Evolutionary conservation across 2,888 invertebrate genomes (phyloP), one percentile per base, ranked within the genome.

Genomic region (Melanchra persicariae): DNA sequence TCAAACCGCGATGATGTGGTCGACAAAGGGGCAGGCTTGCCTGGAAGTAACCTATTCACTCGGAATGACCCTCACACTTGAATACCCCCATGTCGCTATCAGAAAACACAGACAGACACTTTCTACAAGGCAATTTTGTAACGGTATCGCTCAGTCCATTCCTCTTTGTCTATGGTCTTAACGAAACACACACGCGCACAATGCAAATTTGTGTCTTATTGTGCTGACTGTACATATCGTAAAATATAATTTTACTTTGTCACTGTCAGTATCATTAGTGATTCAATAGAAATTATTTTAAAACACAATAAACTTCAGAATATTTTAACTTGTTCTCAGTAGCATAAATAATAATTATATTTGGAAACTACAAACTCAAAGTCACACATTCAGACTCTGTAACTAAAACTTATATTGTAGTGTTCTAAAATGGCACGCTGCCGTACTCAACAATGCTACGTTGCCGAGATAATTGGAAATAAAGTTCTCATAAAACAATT

Each of bases 161-260:
- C 9, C 3, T 54, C 9, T 30, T 0, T 26, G 9, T 54, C 26
- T 19, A 52, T 52, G 52, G 19, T 12, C 10, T 15, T n/a, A 57
- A 37, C 37, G 37, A 57, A 15, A 57, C n/a, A 10, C 22, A 55
- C n/a, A 57, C 37, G n/a, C 34, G 8, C 57, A 34, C 40, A 26
- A n/a, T 22, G 30, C 45, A 69, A 37, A 43, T 9, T 49, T 5
- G 24, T 37, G n/a, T 69, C 34, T 69, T 45, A 12, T 45, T 43
- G n/a, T 37, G 24, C 8, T 43, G 40, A 60, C 47, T 69, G 22
- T 2, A 60, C 12, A 75, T 60, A 55, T 68, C 24, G 74, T 73
- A 40, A 74, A 64, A 73, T 73, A 30, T 67, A 51, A 58, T 51
- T 67, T 73, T 45, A 58, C 24, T 58, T 30, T 15, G 22, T 47